Base-by-base conservation (phyloP, 2,113 vertebrate genomes). In the Menura novaehollandiae region DNA sequence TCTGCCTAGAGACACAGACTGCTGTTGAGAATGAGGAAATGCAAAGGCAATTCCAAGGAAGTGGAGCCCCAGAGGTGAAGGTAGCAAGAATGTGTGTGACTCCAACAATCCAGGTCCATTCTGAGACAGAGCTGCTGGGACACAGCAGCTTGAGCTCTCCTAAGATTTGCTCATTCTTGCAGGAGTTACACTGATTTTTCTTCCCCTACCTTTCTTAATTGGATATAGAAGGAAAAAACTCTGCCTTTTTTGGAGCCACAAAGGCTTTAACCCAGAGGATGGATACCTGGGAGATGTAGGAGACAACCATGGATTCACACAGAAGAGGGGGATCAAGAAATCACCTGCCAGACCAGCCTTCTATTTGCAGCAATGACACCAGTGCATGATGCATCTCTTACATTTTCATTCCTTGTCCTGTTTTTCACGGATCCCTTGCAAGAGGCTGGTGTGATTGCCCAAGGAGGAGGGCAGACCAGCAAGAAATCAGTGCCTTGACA, bases 121-220 rank as follows among this genome's bases (percentile, higher is more conserved):
- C 77, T 88, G 59, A 85, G 94, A 58, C 53, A 18, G 9, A 68
- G 35, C 5, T 63, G 8, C 68, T 62, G 51, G 82, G 49, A 83
- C 39, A 11, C 0, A 7, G 39, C 1, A 17, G 2, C 80, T 92
- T 56, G 69, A 66, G 26, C 68, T 93, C 32, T 89, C 20, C 33
- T 63, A 75, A 37, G 64, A 91, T 76, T 85, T 93, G 72, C 46
- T 67, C 20, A 39, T 90, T 95, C 96, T 85, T 95, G 37, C 88
- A 74, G 92, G 62, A 88, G 39, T 84, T 30, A 37, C 59, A 63
- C 43, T 43, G 41, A 49, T 93, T 92, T 49, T 60, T 73, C 66
- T 86, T 87, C 80, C 10, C 20, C 21, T 62, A 7, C 5, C 10
- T 22, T 44, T 73, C 67, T 87, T 58, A 62, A 67, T 17, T 39